These are phyloP conservation scores for Penaeus chinensis DNA, from an alignment of 1,140 invertebrate genomes.

Conservation along the genomic window DNA sequence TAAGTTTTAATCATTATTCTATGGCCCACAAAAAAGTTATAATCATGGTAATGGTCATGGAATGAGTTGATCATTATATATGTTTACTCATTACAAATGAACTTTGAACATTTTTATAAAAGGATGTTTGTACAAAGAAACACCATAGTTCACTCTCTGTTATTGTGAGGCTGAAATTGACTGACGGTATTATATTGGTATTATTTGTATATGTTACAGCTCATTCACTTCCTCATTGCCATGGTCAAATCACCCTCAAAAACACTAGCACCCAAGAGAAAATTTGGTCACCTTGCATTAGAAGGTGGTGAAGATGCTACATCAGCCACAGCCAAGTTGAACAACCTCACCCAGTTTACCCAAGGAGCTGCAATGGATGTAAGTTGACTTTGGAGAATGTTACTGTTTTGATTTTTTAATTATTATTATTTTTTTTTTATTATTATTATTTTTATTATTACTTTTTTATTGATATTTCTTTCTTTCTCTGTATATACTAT, in stretches of 20 bases:
- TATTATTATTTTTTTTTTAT: background rate
- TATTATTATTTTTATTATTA: background rate
- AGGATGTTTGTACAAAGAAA: too few species aligned
- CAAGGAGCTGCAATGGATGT: slow-evolving; percentile 29
- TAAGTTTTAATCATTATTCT: too few species aligned
- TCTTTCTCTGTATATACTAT: too few species aligned
- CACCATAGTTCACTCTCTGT: too few species aligned
- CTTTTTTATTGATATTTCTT: background rate
- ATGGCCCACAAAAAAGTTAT: too few species aligned
- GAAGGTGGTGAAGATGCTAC: slow-evolving; percentile 51
- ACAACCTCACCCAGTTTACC: slow-evolving; percentile 29
- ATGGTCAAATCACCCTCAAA: slow-evolving; percentile 66
- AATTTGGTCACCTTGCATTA: slow-evolving; percentile 62
- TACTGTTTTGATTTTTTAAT: too few species aligned
- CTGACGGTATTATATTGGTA: slow-evolving; percentile 30
- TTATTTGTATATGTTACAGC: slow-evolving; percentile 21
- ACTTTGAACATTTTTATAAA: too few species aligned
- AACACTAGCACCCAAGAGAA: slow-evolving; percentile 66
- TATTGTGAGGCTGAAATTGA: too few species aligned
- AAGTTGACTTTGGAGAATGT: background rate
- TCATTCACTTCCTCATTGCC: slow-evolving; percentile 41
- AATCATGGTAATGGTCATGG: too few species aligned
- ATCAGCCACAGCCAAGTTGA: slow-evolving; percentile 28
- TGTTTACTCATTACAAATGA: too few species aligned
- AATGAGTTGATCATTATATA: too few species aligned